Evolutionary conservation across 1,140 invertebrate species (phyloP).

Genomic region (Amphibalanus amphitrite): DNA sequence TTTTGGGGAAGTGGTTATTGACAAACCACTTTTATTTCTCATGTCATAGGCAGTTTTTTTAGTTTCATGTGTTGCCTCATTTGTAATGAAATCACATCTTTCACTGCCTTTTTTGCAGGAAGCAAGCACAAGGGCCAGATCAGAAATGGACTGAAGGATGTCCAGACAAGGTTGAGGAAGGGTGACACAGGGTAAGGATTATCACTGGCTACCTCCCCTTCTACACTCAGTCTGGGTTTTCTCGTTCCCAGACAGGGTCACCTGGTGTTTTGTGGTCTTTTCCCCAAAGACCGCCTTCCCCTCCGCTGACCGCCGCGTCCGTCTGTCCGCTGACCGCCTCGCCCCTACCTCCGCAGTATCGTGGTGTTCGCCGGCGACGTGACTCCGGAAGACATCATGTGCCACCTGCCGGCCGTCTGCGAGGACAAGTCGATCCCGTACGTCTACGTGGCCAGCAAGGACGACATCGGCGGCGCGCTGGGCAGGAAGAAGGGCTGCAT

Average conservation of each 20-base stretch:
- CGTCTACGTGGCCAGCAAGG: conserved; percentile 70
- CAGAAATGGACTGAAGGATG: conserved; percentile 68
- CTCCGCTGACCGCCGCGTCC: not conserved
- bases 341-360: conserved; percentile 38
- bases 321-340: too few species aligned
- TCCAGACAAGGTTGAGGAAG: conserved; percentile 68
- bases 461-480: conserved; percentile 76
- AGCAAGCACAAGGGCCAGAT: conserved; percentile 56
- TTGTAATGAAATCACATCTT: too few species aligned
- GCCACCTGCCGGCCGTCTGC: conserved; percentile 82
- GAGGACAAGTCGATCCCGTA: conserved; percentile 85
- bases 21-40: too few species aligned
- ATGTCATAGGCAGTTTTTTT: too few species aligned
- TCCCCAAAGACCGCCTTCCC: too few species aligned
- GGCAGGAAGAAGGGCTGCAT: conserved; percentile 70
- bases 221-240: conserved; percentile 4
- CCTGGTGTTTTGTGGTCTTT: conserved; percentile 1
- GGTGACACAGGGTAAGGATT: conserved; percentile 61
- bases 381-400: conserved; percentile 86
- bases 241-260: not conserved
- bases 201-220: not conserved
- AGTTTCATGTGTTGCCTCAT: too few species aligned
- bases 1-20: too few species aligned
- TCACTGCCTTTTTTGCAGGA: conserved; percentile 40
- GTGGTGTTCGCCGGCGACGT: conserved; percentile 89